Evolutionary conservation across 2,113 vertebrate genomes (phyloP), one percentile per base, ranked within the genome.

Genomic region (Sinocyclocheilus rhinocerous): DNA sequence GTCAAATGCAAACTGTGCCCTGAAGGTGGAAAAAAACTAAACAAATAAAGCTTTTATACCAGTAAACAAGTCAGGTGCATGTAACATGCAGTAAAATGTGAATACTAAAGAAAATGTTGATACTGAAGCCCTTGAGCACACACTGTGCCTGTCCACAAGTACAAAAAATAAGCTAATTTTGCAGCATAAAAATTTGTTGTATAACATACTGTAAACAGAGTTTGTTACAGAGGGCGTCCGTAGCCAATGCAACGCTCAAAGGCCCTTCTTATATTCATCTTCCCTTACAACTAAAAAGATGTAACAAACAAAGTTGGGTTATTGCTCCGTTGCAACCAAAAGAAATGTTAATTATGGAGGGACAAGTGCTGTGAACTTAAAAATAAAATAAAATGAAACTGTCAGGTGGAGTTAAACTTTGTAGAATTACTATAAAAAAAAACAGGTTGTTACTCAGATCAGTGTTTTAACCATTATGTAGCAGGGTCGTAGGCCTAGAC

Each of bases 171-270:
- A 72, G 50, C 33, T 42, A 33, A 59, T 42, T n/a, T 36, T 84
- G 29, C 48, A 18, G 48, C 20, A 39, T 52, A 50, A 69, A 52
- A 57, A 50, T 13, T 42, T 72, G 48, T 55, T 24, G 50, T 57
- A 73, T 39, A 83, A 50, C 42, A 83, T 12, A 73, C 81, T 83
- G 45, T 83, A 83, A 83, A 52, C 81, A 18, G 67, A 57, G 50
- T 73, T 57, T 83, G 69, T 70, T 70, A 70, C 80, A 70, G 63
- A 52, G 42, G 45, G 24, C 7, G 18, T 52, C 2, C 13, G 13
- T 33, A 70, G 26, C 65, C 39, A 83, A 29, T 36, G 63, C 50
- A 16, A 52, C 16, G 13, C 16, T 20, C 52, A 55, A 20, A 55
- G 16, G 18, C 16, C 6, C 6, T 55, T 55, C 6, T 83, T 4